Percentiles rank a stretch among this genome's conserved stretches.
phyloP scores from a whole-genome alignment of 2,888 invertebrate genomes.

The Timema cristinae region DNA sequence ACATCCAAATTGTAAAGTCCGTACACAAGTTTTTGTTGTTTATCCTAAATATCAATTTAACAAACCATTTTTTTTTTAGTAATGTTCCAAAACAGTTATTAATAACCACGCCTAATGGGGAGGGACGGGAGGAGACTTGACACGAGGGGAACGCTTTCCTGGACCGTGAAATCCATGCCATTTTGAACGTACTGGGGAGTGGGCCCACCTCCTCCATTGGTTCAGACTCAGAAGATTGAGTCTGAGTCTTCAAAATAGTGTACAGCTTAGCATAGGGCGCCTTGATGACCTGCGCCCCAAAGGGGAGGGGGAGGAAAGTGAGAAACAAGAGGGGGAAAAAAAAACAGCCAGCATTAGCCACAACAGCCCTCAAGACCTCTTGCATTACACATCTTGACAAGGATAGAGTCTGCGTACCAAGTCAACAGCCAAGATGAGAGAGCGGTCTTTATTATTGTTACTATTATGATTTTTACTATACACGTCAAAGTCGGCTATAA shows the following conservation, averaged over 20 bases:
- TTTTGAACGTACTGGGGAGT: too few relatives aligned
- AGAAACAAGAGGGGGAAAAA: not conserved
- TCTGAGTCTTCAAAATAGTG: slow-evolving; percentile 92
- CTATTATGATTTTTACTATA: too few relatives aligned
- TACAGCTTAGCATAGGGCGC: slow-evolving; percentile 95
- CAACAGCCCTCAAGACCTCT: not conserved
- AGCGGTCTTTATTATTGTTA: too few relatives aligned
- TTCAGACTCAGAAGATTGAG: slow-evolving; percentile 57
- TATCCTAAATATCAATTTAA: too few relatives aligned
- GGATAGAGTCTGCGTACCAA: too few relatives aligned
- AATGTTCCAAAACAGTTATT: not conserved
- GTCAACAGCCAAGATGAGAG: too few relatives aligned
- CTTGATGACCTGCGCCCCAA: slow-evolving; percentile 78
- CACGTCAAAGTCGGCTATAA: too few relatives aligned
- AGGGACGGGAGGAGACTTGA: not conserved
- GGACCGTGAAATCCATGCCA: too few relatives aligned
- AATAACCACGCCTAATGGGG: not conserved
- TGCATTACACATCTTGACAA: too few relatives aligned
- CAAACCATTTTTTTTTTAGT: not conserved
- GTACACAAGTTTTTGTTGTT: too few relatives aligned
- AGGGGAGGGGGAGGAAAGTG: not conserved
- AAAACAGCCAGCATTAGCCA: slow-evolving; percentile 22
- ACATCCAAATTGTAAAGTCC: too few relatives aligned
- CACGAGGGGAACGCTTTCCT: too few relatives aligned
- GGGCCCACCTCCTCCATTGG: slow-evolving; percentile 36